Percentiles rank a stretch among this genome's conserved stretches.
These are phyloP conservation scores for Hermaeophaga mercurialis DNA, from an alignment of 2,888 invertebrate species.

Conservation along the genomic window DNA sequence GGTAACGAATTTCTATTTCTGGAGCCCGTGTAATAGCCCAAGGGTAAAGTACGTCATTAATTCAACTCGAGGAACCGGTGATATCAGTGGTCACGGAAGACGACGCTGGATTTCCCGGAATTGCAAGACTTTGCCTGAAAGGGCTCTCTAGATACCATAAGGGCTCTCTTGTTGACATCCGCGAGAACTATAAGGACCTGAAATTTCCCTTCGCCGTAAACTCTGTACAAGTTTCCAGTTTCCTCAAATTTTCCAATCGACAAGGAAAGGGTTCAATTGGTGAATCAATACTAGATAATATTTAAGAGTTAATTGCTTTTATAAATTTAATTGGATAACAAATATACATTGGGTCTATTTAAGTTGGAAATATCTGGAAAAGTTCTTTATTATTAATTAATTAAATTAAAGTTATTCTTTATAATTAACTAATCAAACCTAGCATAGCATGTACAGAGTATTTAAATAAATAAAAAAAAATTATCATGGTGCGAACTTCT, in stretches of 20 bases:
- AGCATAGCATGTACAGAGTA: too few relatives aligned
- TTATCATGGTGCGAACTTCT: too few relatives aligned
- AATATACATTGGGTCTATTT: too few relatives aligned
- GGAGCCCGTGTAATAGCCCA: not conserved
- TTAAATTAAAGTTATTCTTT: too few relatives aligned
- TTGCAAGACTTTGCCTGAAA: slow-evolving; percentile 19
- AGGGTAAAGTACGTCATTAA: slow-evolving; percentile 17
- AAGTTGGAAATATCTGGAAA: too few relatives aligned
- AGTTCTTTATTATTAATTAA: too few relatives aligned
- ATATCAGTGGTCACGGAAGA: slow-evolving; percentile 16
- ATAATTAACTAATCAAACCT: too few relatives aligned
- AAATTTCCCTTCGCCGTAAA: slow-evolving; percentile 2
- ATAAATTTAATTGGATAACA: too few relatives aligned
- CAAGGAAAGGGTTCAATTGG: not conserved
- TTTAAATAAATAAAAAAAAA: too few relatives aligned
- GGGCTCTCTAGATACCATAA: slow-evolving; percentile 13
- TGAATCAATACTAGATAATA: too few relatives aligned
- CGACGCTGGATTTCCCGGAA: slow-evolving; percentile 14
- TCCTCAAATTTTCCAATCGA: not conserved
- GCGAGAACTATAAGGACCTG: slow-evolving; percentile 1
- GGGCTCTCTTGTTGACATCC: slow-evolving; percentile 12
- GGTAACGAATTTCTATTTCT: too few relatives aligned
- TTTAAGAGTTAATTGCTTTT: too few relatives aligned
- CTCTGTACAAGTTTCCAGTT: not conserved
- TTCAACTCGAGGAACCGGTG: slow-evolving; percentile 11